phyloP scores from a whole-genome alignment of 2,113 vertebrate species.

The Canis aureus region DNA sequence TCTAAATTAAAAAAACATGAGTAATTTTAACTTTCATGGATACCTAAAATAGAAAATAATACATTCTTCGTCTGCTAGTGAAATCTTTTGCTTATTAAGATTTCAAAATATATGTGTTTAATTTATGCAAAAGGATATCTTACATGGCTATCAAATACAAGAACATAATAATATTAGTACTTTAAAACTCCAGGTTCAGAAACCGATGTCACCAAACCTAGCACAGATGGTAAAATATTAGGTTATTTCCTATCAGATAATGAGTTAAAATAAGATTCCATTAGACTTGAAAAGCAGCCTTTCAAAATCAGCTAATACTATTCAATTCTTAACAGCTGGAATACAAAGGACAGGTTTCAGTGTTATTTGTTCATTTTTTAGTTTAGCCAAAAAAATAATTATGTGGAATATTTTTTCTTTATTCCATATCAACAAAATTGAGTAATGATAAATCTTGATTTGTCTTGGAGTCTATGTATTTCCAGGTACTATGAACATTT shows the following conservation, averaged over 20 bases:
- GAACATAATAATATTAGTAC: background rate
- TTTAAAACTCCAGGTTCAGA: background rate
- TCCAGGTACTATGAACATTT: background rate
- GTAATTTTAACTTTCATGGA: background rate
- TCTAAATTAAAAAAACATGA: background rate
- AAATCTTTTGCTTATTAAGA: background rate
- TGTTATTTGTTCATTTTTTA: background rate
- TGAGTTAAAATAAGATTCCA: background rate
- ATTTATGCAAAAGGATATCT: background rate
- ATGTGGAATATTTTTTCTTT: background rate
- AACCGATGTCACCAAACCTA: background rate
- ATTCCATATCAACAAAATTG: background rate
- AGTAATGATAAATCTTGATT: background rate
- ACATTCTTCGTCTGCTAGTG: background rate
- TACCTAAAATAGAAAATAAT: constrained; percentile 47
- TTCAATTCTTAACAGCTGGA: background rate
- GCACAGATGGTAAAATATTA: background rate
- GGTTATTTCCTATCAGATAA: background rate
- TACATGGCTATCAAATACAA: background rate
- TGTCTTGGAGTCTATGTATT: background rate
- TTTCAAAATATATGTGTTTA: constrained; percentile 38
- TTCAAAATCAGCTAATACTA: background rate
- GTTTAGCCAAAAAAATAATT: background rate
- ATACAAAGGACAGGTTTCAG: background rate
- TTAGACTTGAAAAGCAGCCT: background rate